These are phyloP conservation scores for Ctena decussata DNA, from an alignment of 2,888 invertebrate genomes.

Conservation along the genomic window DNA sequence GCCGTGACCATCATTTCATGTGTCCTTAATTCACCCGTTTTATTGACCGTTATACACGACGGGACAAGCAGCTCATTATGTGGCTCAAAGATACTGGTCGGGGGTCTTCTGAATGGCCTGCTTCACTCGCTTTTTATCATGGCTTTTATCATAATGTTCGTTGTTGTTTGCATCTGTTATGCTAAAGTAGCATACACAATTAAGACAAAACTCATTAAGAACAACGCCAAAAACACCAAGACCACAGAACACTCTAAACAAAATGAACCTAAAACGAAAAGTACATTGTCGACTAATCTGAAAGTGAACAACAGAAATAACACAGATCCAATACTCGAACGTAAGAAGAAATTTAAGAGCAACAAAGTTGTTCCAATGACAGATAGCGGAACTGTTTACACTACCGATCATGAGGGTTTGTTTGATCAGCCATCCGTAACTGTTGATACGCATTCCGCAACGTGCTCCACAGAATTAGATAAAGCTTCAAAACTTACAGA, in stretches of 20 bases:
- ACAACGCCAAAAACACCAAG: not conserved
- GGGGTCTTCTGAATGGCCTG: not conserved
- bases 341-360: too few species aligned
- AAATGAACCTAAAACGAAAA: not conserved
- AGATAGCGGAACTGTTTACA: not conserved
- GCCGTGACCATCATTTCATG: not conserved
- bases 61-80: not conserved
- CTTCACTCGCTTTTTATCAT: not conserved
- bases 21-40: not conserved
- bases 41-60: not conserved
- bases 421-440: not conserved
- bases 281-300: too few species aligned
- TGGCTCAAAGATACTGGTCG: not conserved
- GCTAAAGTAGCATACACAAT: not conserved
- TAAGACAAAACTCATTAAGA: not conserved
- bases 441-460: too few species aligned
- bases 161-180: not conserved
- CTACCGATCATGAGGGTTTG: not conserved
- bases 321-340: too few species aligned
- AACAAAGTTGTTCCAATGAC: not conserved
- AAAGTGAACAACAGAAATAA: too few species aligned
- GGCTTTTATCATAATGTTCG: not conserved
- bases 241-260: not conserved
- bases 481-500: too few species aligned
- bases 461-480: too few species aligned